Conservation (phyloP, 2,797 vertebrate species). For the Percopsis omiscomaycus region DNA sequence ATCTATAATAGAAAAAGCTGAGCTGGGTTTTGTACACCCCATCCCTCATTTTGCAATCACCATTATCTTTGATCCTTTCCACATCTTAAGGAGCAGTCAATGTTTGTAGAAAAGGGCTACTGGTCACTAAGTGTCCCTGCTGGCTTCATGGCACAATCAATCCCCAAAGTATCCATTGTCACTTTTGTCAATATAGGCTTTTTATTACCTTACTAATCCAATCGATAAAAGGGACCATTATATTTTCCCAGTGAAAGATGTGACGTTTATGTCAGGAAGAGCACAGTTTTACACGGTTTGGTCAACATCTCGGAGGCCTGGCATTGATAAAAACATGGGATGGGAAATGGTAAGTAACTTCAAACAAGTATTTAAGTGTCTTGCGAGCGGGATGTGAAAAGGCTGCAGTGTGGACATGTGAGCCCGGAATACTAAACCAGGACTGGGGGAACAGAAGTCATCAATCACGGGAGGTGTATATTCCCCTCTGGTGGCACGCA, state of each 20-base stretch:
- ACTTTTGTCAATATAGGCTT: conserved; percentile 66
- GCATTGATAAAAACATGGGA: conserved; percentile 29
- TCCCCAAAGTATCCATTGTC: conserved; percentile 63
- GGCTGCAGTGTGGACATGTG: conserved; percentile 46
- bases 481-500: conserved; percentile 59
- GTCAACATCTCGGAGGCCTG: conserved; percentile 22
- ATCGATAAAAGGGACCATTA: conserved; percentile 56
- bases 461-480: conserved; percentile 66
- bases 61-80: conserved; percentile 48
- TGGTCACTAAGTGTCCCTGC: conserved; percentile 46
- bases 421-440: conserved; percentile 49
- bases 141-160: conserved; percentile 57
- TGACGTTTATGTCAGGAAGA: conserved; percentile 45
- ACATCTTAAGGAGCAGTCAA: conserved; percentile 16
- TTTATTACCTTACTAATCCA: conserved; percentile 67
- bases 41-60: conserved; percentile 40
- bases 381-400: conserved; percentile 43
- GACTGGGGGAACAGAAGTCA: conserved; percentile 58
- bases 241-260: conserved; percentile 63
- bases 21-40: conserved; percentile 22
- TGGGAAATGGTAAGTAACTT: conserved; percentile 36
- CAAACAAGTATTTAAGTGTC: conserved; percentile 58
- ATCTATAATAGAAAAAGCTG: conserved; percentile 11
- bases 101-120: conserved; percentile 32
- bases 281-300: conserved; percentile 32